Evolutionary conservation across 1,140 invertebrate genomes (phyloP), one percentile per base, ranked within the genome.

Genomic region (Zaprionus davidi): DNA sequence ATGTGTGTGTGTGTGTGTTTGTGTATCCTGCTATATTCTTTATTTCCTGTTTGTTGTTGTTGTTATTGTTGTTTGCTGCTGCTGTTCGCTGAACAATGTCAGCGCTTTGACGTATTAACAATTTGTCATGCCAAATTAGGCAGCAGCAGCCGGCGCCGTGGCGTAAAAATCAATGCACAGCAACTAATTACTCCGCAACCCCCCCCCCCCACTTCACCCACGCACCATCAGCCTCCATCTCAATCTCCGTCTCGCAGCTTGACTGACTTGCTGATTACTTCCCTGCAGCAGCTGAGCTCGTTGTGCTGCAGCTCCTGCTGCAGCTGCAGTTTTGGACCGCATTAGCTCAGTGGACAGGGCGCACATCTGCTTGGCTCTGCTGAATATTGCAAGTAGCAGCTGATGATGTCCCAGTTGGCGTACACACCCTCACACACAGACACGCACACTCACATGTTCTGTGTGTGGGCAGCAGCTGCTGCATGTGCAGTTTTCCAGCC

Each of bases 61-160:
- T 60, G 2, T 12, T n/a, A n/a, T n/a, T 7, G 5, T 55, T 31
- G 28, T 57, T 57, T 69, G 31, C 62, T 59, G 59, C 36, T 46
- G 67, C 38, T 51, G 65, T 51, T 70, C 46, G 34, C 63, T 71
- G 57, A 57, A 71, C 20, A 55, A 41, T 57, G 75, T 77, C 71
- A 76, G 57, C 59, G 73, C 79, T 81, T 76, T 88, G 84, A 90
- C 81, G 76, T 81, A 90, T 85, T 84, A 88, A 85, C 81, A 90
- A 88, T 88, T 88, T 90, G 75, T 90, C 85, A 90, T 72, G 84
- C 75, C 69, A 81, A 88, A 88, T 88, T 88, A 90, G 80, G 67
- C 81, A 78, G 69, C 81, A 78, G 69, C 69, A 59, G 60, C 31
- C 60, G 44, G 59, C 55, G 65, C 56, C 36, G 55, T 36, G 44